Base-by-base conservation (phyloP, 2,888 invertebrate species). In the Blastobasis adustella region DNA sequence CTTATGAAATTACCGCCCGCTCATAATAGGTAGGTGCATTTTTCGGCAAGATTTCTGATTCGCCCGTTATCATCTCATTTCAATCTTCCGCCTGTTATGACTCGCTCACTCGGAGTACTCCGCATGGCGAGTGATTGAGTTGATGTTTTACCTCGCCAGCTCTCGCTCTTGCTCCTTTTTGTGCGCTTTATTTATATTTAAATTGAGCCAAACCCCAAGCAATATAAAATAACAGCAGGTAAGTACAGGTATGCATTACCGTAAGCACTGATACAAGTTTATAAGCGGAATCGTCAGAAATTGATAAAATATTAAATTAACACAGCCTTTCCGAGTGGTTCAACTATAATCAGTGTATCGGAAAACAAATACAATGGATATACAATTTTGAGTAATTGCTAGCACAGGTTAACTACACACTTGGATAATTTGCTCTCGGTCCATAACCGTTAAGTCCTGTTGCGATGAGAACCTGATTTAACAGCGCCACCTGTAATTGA, bases 31-130 rank as follows among this genome's bases (percentile, higher is more conserved):
- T 75, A 73, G 68, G 76, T 75, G 71, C 73, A 75, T 76, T 81
- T 83, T 87, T 87, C 73, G 86, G 83, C 77, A 78, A 86, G 82
- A 84, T 86, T 83, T 80, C 81, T 74, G 82, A 86, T 85, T 83
- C 71, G 69, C 59, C 61, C 63, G 63, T 81, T 85, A 88, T 88
- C 87, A 76, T 70, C 77, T 81, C 79, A 81, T 84, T 85, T 83
- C 78, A 81, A 88, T 87, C 86, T 85, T 76, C 70, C 73, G 79
- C 79, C 76, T 82, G 76, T 85, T 85, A 84, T 82, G 79, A 82
- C 69, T 76, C 74, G 78, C 71, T 79, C 66, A 73, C 71, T 74
- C 71, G 69, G 67, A 67, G 74, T 71, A 68, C 68, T 70, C 63
- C 64, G 69, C 60, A 65, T 62, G 71, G 68, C 76, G 78, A 81